Evolutionary conservation across 2,888 invertebrate genomes (phyloP).

Genomic region (Caenorhabditis imperialis): DNA sequence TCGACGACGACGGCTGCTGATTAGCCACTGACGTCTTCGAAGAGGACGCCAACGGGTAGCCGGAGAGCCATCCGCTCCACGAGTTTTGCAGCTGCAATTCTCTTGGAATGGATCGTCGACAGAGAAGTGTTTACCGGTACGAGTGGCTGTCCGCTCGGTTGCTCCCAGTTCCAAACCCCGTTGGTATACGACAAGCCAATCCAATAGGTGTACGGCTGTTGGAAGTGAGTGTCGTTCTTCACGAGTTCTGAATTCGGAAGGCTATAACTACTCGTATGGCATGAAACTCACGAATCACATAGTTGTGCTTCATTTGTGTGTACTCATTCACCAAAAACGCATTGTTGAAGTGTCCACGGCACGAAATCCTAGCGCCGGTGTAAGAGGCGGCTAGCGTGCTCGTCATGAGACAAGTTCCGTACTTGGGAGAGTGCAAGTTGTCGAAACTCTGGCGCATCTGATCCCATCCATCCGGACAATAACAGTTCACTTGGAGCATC

Average conservation of each 20-base stretch:
- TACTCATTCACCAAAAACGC: constrained; percentile 30
- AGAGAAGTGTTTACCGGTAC: not conserved
- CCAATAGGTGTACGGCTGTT: constrained; percentile 17
- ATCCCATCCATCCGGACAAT: constrained; percentile 31
- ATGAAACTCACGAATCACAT: constrained; percentile 6
- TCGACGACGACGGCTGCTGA: constrained; percentile 3
- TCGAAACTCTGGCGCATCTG: constrained; percentile 16
- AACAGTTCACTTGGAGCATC: constrained; percentile 40
- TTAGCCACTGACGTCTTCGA: constrained; percentile 8
- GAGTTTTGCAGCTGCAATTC: constrained; percentile 1
- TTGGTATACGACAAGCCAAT: constrained; percentile 17
- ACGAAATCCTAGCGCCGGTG: constrained; percentile 26
- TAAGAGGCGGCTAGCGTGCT: constrained; percentile 17
- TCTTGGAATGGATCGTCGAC: not conserved
- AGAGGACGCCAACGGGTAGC: constrained; percentile 9
- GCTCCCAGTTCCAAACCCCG: constrained; percentile 29
- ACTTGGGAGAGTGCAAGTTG: constrained; percentile 4
- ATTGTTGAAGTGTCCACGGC: constrained; percentile 14
- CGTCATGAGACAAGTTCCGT: constrained; percentile 30
- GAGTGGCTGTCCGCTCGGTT: constrained; percentile 9
- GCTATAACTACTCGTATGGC: not conserved
- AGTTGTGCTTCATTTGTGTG: constrained; percentile 25
- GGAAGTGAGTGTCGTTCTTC: constrained; percentile 2
- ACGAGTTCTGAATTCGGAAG: constrained; percentile 3
- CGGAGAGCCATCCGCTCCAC: constrained; percentile 20